phyloP scores from a whole-genome alignment of 2,888 invertebrate species.

The Phortica okadai region DNA sequence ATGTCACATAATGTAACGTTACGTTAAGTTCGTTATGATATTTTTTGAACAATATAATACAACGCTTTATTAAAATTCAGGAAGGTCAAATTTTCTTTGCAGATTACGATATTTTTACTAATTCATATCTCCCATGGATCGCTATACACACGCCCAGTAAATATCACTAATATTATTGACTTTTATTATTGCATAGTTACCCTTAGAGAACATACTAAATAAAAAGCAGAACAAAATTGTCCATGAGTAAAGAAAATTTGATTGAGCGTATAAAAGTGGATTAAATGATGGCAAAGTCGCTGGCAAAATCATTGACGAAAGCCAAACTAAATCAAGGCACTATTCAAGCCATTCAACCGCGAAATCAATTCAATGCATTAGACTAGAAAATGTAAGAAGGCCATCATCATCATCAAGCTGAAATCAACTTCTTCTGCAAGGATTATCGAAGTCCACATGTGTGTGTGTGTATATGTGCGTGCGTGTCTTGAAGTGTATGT shows the following conservation, averaged over 20 bases:
- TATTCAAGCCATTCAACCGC: conserved; percentile 55
- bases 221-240: background rate
- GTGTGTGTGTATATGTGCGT: background rate
- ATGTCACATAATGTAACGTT: too few species aligned
- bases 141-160: too few species aligned
- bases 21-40: too few species aligned
- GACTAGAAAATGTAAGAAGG: conserved; percentile 46
- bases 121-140: too few species aligned
- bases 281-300: background rate
- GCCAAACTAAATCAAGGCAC: background rate
- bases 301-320: conserved; percentile 10
- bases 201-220: background rate
- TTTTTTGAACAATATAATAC: too few species aligned
- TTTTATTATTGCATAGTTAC: background rate
- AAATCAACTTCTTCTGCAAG: background rate
- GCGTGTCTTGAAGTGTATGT: background rate
- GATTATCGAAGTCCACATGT: background rate
- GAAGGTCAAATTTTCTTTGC: too few species aligned
- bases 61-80: too few species aligned
- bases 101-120: too few species aligned
- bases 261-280: conserved; percentile 29
- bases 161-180: too few species aligned
- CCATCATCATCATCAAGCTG: conserved; percentile 6
- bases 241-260: conserved; percentile 2
- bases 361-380: conserved; percentile 69